Evolutionary conservation across 2,113 vertebrate species (phyloP).

Genomic region (Anoura caudifer): DNA sequence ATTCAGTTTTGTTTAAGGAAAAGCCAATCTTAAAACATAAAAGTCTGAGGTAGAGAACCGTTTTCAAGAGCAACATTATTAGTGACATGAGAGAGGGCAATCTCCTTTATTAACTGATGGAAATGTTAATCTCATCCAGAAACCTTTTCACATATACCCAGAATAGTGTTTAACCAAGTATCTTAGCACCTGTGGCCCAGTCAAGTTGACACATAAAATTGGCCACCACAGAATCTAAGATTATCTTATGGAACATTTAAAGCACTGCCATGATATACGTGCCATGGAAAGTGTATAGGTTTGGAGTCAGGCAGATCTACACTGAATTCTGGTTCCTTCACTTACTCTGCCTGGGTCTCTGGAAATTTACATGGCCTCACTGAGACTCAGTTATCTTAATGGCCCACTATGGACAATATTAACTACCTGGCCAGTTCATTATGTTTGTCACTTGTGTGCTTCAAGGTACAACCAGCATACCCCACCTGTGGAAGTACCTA

Average conservation of each 20-base stretch:
- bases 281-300: neutral
- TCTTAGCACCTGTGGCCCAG: neutral
- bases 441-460: neutral
- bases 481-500: too few relatives aligned
- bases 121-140: neutral
- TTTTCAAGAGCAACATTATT: neutral
- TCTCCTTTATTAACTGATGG: neutral
- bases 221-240: neutral
- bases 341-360: neutral
- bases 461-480: too few relatives aligned
- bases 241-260: neutral
- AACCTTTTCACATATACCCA: neutral
- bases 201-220: neutral
- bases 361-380: neutral
- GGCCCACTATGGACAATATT: neutral
- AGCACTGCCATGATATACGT: rapidly evolving
- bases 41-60: neutral
- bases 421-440: neutral
- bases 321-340: neutral
- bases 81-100: neutral
- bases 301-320: neutral
- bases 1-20: neutral
- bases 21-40: neutral
- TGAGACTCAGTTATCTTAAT: neutral
- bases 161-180: neutral